Base-by-base conservation (phyloP, 2,113 vertebrate species). In the Myrmecophaga tridactyla region DNA sequence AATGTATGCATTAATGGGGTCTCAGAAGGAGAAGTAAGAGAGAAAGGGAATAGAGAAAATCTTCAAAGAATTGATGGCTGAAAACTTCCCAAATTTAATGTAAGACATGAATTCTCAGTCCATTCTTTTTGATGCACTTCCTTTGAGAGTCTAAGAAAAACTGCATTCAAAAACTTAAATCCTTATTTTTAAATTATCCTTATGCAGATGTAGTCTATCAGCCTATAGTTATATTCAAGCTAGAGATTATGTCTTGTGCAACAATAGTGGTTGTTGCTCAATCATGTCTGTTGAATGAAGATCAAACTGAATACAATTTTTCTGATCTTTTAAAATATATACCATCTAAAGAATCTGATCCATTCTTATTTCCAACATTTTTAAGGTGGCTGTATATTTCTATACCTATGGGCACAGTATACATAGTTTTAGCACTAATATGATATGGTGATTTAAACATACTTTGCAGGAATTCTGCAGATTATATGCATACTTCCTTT, bases 351-450 rank as follows among this genome's bases (percentile, higher is more conserved):
- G 27, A 20, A 39, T 36, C 3, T 39, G 80, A 43, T 80, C 0
- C 21, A 84, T 80, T 91, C 73, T 67, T 23, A 3, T 93, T 97
- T 91, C 29, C 94, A 85, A 81, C 69, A 80, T 0, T 83, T 31
- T 93, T 25, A 70, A 96, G 94, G 13, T 46, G 2, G 46, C 58
- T 92, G 83, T 93, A 69, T 65, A 69, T 94, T 41, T 73, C 31
- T 90, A 67, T 86, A 25, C 51, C 86, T 41, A 70, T 46, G 46
- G 87, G 11, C 36, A 82, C 36, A 23, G 29, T 76, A 3, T 48
- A 82, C 72, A 58, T 48, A 46, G 6, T 72, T 89, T 96, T 58
- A 67, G 39, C 78, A 95, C 39, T 27, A 86, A 69, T 73, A 25
- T 6, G 83, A 93, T 58, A 46, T 41, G 62, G 69, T 51, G 86